phyloP scores from a whole-genome alignment of 2,797 vertebrate genomes.

The Acrossocheilus fasciatus region DNA sequence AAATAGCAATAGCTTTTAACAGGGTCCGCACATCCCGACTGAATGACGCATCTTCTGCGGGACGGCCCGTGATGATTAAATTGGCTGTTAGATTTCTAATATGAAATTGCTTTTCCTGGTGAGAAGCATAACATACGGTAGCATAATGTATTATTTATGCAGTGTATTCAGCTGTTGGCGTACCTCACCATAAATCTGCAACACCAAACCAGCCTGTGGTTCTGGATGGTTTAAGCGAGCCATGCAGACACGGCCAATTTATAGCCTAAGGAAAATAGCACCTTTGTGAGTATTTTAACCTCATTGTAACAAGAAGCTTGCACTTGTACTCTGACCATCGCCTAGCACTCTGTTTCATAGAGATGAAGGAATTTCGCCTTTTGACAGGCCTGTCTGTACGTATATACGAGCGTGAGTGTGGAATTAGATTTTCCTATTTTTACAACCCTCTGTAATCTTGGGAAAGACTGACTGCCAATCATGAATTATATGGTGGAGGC shows the following conservation, averaged over 20 bases:
- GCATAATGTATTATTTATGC: constrained; percentile 7
- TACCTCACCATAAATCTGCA: constrained; percentile 36
- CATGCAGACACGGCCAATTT: constrained; percentile 58
- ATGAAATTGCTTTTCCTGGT: background rate
- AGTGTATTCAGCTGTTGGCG: constrained; percentile 42
- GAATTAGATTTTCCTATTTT: constrained; percentile 73
- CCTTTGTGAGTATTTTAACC: constrained; percentile 54
- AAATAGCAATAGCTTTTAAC: constrained; percentile 63
- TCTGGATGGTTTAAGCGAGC: constrained; percentile 45
- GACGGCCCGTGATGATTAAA: background rate
- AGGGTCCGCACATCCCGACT: constrained; percentile 47
- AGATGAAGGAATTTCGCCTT: constrained; percentile 46
- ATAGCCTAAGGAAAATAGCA: constrained; percentile 57
- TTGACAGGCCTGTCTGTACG: constrained; percentile 43
- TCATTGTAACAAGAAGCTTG: constrained; percentile 55
- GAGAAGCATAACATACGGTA: background rate
- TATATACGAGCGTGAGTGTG: constrained; percentile 51
- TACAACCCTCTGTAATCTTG: constrained; percentile 70
- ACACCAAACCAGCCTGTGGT: constrained; percentile 45
- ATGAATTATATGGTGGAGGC: constrained; percentile 73
- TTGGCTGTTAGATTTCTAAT: background rate
- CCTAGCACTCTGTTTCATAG: constrained; percentile 46
- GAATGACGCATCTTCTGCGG: constrained; percentile 38
- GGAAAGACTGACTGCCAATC: constrained; percentile 78
- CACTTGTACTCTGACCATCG: constrained; percentile 19